These are phyloP conservation scores for Prenolepis imparis DNA, from an alignment of 2,888 invertebrate species.

Conservation along the genomic window DNA sequence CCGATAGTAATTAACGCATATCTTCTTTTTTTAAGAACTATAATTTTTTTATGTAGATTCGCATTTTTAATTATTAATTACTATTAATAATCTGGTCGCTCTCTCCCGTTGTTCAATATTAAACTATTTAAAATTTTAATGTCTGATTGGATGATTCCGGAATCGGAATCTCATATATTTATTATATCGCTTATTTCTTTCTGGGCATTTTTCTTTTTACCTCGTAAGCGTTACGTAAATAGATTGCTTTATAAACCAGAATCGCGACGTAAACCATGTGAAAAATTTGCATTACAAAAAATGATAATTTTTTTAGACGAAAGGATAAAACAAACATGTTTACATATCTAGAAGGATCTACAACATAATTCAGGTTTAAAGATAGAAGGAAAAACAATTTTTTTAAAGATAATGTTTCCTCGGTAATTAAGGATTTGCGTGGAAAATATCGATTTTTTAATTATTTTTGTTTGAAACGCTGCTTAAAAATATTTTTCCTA, in stretches of 20 bases:
- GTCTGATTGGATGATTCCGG: neutral
- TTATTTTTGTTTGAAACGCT: neutral
- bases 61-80: slow-evolving; percentile 7
- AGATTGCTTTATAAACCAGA: slow-evolving; percentile 16
- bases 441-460: neutral
- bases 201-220: neutral
- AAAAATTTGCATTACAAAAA: slow-evolving; percentile 14
- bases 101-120: neutral
- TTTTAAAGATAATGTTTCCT: neutral
- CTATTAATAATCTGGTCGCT: neutral
- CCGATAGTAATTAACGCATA: slow-evolving; percentile 14
- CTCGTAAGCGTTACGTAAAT: slow-evolving; percentile 9
- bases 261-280: neutral
- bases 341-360: neutral
- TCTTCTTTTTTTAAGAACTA: neutral
- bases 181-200: slow-evolving; percentile 10
- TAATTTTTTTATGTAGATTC: neutral
- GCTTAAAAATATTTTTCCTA: slow-evolving; percentile 9
- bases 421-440: neutral
- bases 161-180: neutral
- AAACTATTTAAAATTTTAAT: neutral
- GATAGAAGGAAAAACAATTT: neutral
- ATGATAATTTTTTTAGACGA: neutral
- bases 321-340: neutral
- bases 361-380: neutral